Evolutionary conservation across 1,140 invertebrate genomes (phyloP).

Genomic region (Eubasilissa regina): DNA sequence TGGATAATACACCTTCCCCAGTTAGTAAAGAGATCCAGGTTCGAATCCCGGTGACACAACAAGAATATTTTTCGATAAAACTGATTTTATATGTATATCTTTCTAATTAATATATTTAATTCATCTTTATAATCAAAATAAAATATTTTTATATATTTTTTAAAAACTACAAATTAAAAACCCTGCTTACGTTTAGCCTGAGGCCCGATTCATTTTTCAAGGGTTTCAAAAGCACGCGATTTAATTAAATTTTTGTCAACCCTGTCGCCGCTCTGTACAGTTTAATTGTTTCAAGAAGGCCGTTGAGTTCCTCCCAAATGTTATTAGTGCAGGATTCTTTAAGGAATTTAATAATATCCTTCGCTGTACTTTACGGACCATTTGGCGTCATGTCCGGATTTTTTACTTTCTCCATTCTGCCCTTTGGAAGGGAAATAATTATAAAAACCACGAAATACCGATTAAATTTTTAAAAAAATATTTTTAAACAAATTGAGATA

Average conservation of each 20-base stretch:
- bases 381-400: neutral
- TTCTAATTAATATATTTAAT: too few species aligned
- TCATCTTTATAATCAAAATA: too few species aligned
- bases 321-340: neutral
- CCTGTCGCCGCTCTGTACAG: neutral
- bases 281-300: slow-evolving; percentile 28
- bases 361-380: neutral
- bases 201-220: too few species aligned
- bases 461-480: neutral
- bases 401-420: neutral
- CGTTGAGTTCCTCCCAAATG: slow-evolving; percentile 8
- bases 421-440: neutral
- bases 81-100: too few species aligned
- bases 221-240: neutral
- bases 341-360: slow-evolving; percentile 17
- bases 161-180: too few species aligned
- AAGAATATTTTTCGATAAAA: too few species aligned
- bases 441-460: neutral
- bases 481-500: neutral
- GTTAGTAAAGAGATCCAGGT: too few species aligned
- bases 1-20: too few species aligned
- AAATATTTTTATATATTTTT: too few species aligned
- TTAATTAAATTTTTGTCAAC: neutral
- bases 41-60: too few species aligned
- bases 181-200: too few species aligned